Evolutionary conservation across 1,140 invertebrate genomes (phyloP), one percentile per base, ranked within the genome.

Genomic region (Colletes gigas): DNA sequence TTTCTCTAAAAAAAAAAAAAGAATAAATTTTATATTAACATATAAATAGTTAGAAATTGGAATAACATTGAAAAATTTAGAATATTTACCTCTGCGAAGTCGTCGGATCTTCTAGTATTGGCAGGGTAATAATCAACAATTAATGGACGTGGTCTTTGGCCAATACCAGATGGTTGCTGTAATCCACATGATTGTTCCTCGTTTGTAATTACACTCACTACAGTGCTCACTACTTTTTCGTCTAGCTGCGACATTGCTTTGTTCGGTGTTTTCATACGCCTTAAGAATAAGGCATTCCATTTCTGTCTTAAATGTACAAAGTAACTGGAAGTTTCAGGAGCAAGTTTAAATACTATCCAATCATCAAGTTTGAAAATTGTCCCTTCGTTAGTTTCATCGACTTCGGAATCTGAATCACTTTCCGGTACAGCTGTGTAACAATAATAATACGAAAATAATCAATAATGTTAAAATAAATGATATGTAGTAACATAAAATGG

Each of bases 271-370:
- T 95, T 94, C 94, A 98, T 96, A 52, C 96, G 94, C 8, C 96
- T 93, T 12, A 97, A 93, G 52, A 98, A 95, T 12, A 98, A 88
- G 44, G 96, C 95, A 88, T 97, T 96, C 91, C 97, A 96, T 78
- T 97, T 97, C 89, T 97, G 96, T 44, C 97, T 93, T 21, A 98
- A 93, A 90, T 96, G 95, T 80, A 96, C 94, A 9, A 96, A 94
- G 52, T 97, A 93, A 62, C 95, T 94, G 0, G 95, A 96, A 75
- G 95, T 94, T 41, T 96, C 95, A 7, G 95, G 94, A 87, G 96
- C 95, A 0, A 96, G 93, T 62, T 95, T 94, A 90, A 98, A 97
- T n/a, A 95, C 95, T 44, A 97, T 94, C 97, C 97, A 98, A 78
- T 97, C 96, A 88, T 98, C 97, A 0, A 98, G 89, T 90, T 95